Evolutionary conservation across 2,113 vertebrate genomes (phyloP).

Genomic region (Paradoxurus hermaphroditus): DNA sequence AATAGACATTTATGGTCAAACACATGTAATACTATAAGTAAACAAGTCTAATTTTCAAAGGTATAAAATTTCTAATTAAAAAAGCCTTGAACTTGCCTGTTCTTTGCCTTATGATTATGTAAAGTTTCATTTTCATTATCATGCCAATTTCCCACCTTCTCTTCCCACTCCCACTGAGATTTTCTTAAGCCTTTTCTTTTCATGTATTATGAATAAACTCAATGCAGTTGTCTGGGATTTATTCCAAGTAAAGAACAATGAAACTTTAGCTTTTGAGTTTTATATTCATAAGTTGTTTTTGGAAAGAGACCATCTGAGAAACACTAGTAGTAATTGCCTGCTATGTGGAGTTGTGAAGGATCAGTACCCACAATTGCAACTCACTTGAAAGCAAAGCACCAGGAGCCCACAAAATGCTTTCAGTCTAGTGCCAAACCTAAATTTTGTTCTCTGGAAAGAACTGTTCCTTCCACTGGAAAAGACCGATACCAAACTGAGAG

Average conservation of each 20-base stretch:
- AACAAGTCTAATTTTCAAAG: constrained; percentile 60
- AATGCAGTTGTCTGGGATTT: constrained; percentile 64
- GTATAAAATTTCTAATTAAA: constrained; percentile 47
- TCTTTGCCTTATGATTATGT: not conserved
- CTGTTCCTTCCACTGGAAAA: constrained; percentile 64
- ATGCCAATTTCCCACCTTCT: constrained; percentile 40
- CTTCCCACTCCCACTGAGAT: constrained; percentile 57
- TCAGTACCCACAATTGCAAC: constrained; percentile 46
- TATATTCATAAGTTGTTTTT: constrained; percentile 74
- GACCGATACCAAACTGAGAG: constrained; percentile 24
- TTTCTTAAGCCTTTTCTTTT: constrained; percentile 54
- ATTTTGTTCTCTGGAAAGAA: constrained; percentile 38
- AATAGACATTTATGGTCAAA: not conserved
- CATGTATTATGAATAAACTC: constrained; percentile 66
- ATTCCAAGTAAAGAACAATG: constrained; percentile 73
- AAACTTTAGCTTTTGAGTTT: constrained; percentile 73
- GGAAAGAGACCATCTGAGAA: constrained; percentile 65
- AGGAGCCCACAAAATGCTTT: constrained; percentile 56
- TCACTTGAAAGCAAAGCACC: constrained; percentile 55
- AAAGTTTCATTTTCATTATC: constrained; percentile 51
- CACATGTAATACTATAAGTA: constrained; percentile 14
- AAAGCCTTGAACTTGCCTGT: not conserved
- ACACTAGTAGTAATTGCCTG: constrained; percentile 69
- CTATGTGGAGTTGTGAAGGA: constrained; percentile 28
- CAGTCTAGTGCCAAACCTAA: constrained; percentile 54